Evolutionary conservation across 1,140 invertebrate species (phyloP).

Genomic region (Battus philenor): DNA sequence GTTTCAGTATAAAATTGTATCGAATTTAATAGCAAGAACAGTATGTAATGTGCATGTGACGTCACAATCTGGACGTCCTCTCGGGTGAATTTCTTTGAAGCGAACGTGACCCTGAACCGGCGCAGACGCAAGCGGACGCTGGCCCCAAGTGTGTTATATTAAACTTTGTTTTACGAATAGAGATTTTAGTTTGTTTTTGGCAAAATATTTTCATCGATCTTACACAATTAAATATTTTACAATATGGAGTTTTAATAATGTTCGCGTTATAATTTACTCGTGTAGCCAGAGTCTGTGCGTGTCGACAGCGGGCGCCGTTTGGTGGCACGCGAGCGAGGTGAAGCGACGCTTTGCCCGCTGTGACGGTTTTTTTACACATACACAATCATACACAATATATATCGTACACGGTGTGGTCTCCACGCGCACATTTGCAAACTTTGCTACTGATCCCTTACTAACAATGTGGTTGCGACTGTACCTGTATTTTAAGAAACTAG

Average conservation of each 20-base stretch:
- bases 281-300: neutral
- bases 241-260: too few species aligned
- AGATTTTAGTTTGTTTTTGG: too few species aligned
- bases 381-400: constrained; percentile 21
- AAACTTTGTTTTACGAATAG: too few species aligned
- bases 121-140: neutral
- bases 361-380: constrained; percentile 22
- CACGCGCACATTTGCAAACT: constrained; percentile 64
- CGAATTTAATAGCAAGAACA: too few species aligned
- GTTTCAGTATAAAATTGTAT: too few species aligned
- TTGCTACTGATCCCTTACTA: constrained; percentile 65
- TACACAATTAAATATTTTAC: too few species aligned
- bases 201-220: too few species aligned
- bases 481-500: constrained; percentile 1
- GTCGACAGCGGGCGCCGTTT: constrained; percentile 1
- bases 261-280: too few species aligned
- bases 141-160: neutral
- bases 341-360: constrained; percentile 1
- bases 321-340: constrained; percentile 9
- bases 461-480: constrained; percentile 51
- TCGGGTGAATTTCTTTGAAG: too few species aligned
- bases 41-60: too few species aligned
- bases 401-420: constrained; percentile 60
- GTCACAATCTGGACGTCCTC: too few species aligned
- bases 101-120: too few species aligned